Conservation (phyloP, 2,888 invertebrate genomes). For the Synergus umbraculus region DNA sequence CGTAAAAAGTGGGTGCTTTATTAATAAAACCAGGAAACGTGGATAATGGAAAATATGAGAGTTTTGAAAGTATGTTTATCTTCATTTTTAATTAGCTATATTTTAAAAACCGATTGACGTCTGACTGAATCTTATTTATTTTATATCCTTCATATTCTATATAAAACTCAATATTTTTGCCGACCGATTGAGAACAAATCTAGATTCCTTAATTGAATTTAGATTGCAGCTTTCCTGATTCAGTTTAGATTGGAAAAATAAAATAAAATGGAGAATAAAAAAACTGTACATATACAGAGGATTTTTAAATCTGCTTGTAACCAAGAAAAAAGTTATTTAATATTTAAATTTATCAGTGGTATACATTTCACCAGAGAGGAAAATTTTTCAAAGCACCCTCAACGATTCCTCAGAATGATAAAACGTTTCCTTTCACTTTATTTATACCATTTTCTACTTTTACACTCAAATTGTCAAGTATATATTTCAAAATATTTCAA, state of each 20-base stretch:
- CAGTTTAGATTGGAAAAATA: neutral
- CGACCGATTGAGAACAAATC: neutral
- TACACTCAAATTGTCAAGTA: neutral
- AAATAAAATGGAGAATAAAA: too few relatives aligned
- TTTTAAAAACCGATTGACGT: neutral
- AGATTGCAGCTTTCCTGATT: neutral
- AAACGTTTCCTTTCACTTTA: neutral
- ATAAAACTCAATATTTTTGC: neutral
- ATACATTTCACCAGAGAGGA: neutral
- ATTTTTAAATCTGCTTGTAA: too few relatives aligned
- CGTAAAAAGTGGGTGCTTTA: neutral
- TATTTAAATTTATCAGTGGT: too few relatives aligned
- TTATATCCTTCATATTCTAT: neutral
- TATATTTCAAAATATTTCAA: too few relatives aligned
- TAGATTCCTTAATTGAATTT: neutral
- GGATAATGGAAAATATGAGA: neutral
- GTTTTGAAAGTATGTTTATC: neutral
- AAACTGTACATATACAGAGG: too few relatives aligned
- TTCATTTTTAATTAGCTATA: neutral
- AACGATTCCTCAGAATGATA: neutral
- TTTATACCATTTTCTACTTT: neutral
- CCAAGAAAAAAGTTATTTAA: too few relatives aligned
- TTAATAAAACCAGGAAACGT: neutral
- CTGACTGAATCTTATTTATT: too few relatives aligned
- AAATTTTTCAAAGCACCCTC: neutral